phyloP scores from a whole-genome alignment of 1,140 invertebrate genomes.

The Pollicipes pollicipes region DNA sequence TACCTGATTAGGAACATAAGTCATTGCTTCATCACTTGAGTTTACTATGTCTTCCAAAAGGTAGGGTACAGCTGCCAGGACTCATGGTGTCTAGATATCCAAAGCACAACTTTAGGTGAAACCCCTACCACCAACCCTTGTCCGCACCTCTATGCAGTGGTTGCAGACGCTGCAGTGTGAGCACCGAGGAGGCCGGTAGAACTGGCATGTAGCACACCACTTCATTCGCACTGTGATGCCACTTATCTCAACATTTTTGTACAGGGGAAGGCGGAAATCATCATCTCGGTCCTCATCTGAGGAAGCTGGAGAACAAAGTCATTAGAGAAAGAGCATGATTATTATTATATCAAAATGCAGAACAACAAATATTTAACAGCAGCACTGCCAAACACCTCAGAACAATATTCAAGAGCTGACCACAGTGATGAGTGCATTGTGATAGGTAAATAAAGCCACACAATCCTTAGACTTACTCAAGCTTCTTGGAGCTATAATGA shows the following conservation, averaged over 20 bases:
- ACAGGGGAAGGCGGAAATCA: constrained; percentile 89
- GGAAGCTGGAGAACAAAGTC: constrained; percentile 43
- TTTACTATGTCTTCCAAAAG: too few relatives aligned
- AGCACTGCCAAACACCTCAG: not conserved
- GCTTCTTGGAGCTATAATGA: too few relatives aligned
- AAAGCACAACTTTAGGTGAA: too few relatives aligned
- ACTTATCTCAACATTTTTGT: constrained; percentile 96
- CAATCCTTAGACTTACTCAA: too few relatives aligned
- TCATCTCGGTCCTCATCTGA: constrained; percentile 92
- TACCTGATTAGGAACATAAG: too few relatives aligned
- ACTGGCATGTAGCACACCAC: constrained; percentile 99
- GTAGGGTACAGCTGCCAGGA: too few relatives aligned
- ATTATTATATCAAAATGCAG: constrained; percentile 7
- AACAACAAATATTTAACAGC: not conserved
- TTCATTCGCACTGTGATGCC: constrained; percentile 98
- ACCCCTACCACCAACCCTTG: too few relatives aligned
- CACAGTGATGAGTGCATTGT: too few relatives aligned
- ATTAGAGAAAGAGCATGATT: constrained; percentile 6
- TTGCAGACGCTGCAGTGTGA: constrained; percentile 99
- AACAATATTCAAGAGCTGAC: too few relatives aligned
- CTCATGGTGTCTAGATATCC: too few relatives aligned
- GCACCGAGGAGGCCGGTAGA: constrained; percentile 94
- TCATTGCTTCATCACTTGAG: too few relatives aligned
- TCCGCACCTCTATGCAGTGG: constrained; percentile 91
- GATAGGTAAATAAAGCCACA: too few relatives aligned